Base-by-base conservation (phyloP, 2,888 invertebrate species). In the Miltochrista miniata region DNA sequence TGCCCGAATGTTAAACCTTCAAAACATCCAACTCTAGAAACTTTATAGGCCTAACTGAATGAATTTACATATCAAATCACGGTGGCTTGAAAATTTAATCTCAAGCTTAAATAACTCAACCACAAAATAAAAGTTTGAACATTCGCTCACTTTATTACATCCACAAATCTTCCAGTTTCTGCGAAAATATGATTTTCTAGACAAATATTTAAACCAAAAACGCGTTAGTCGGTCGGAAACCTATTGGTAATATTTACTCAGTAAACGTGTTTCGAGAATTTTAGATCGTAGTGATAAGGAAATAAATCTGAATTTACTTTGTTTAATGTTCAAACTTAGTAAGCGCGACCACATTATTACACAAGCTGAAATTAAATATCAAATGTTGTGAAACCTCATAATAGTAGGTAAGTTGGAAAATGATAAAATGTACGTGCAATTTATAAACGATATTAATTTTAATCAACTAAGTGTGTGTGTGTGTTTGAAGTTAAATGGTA, bases 121-220 rank as follows among this genome's bases (percentile, higher is more conserved):
- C 42, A 30, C 15, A 38, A 59, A 63, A 52, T 54, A 56, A 4
- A 9, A 42, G 14, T 42, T 15, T 43, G n/a, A 54, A 51, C 43
- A 50, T 55, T 53, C 40, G 56, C 48, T 59, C 42, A 56, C 46
- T 53, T 54, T 39, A 61, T 64, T 56, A 58, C 48, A 45, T 46
- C 40, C 47, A 24, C 31, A 41, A 44, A 61, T 52, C 55, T 35
- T 45, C 30, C 50, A 51, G 53, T 54, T 56, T 45, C 24, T 47
- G 47, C 52, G 43, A 62, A 59, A 64, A 56, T 56, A 53, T 64
- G 59, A 64, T 64, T 64, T 64, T 64, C 64, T 59, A 61, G 55
- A 51, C 44, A 53, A 54, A 48, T 45, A 64, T 61, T 61, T 49
- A 51, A 54, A 59, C 57, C 43, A 41, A 45, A 62, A 57, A 5